Evolutionary conservation across 2,888 invertebrate species (phyloP).

Genomic region (Xanthostigma xanthostigma): DNA sequence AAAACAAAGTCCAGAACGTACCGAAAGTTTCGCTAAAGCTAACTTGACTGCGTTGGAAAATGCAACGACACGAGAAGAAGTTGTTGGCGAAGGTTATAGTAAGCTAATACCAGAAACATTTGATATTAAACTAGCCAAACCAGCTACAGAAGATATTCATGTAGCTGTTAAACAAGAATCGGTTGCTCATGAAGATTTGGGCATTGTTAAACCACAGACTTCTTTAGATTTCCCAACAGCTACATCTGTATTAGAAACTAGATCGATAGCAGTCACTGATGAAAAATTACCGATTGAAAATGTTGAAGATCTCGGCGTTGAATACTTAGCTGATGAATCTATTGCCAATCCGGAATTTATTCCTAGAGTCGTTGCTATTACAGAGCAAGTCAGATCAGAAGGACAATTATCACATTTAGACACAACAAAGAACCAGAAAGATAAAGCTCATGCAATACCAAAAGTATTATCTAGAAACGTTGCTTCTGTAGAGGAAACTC

Average conservation of each 20-base stretch:
- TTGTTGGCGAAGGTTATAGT: too few species aligned
- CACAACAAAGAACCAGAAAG: not conserved
- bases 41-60: too few species aligned
- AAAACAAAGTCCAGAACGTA: too few species aligned
- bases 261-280: not conserved
- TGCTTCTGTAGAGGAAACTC: not conserved
- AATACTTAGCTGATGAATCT: not conserved
- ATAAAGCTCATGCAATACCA: not conserved
- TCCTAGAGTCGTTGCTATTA: conserved; percentile 6
- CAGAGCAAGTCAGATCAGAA: conserved; percentile 6
- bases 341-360: conserved; percentile 6
- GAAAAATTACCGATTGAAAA: not conserved
- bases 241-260: not conserved
- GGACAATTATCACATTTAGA: not conserved
- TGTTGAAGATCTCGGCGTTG: not conserved
- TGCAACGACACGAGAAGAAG: too few species aligned
- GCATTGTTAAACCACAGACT: not conserved
- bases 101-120: too few species aligned
- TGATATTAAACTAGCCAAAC: too few species aligned
- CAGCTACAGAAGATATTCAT: too few species aligned
- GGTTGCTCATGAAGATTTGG: conserved; percentile 4
- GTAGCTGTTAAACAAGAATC: conserved; percentile 3
- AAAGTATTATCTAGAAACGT: not conserved
- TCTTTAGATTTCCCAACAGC: not conserved
- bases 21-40: too few species aligned